These are phyloP conservation scores for Carcinoscorpius rotundicauda DNA, from an alignment of 1,140 invertebrate species.

Conservation along the genomic window DNA sequence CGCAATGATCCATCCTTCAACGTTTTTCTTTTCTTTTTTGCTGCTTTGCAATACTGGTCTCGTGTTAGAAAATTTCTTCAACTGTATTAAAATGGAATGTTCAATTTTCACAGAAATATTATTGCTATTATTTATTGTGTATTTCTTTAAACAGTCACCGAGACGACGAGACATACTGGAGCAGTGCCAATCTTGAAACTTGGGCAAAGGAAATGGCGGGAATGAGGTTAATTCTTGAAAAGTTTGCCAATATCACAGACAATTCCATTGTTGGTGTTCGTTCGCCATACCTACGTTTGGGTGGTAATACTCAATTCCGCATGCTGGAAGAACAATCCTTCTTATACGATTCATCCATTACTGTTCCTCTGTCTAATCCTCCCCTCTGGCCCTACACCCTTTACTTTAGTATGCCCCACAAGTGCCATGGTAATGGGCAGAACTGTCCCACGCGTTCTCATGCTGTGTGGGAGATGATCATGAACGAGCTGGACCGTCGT, in stretches of 20 bases:
- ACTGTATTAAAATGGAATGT: neutral
- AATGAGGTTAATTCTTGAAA: slow-evolving; percentile 82
- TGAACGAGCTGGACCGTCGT: slow-evolving; percentile 85
- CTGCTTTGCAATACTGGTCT: neutral
- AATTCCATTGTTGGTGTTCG: slow-evolving; percentile 88
- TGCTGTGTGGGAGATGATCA: slow-evolving; percentile 96
- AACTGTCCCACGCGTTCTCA: slow-evolving; percentile 78
- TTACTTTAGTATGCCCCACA: slow-evolving; percentile 92
- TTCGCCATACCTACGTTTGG: slow-evolving; percentile 81
- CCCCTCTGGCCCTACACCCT: slow-evolving; percentile 95
- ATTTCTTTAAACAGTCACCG: slow-evolving; percentile 52
- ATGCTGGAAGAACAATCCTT: slow-evolving; percentile 97
- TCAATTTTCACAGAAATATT: neutral
- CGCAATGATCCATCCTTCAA: no score
- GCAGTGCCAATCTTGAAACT: slow-evolving; percentile 78
- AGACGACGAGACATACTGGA: slow-evolving; percentile 87
- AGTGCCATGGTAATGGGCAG: slow-evolving; percentile 80
- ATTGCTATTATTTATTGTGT: no score
- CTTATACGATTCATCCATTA: slow-evolving; percentile 90
- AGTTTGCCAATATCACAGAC: slow-evolving; percentile 83
- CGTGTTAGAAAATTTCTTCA: neutral
- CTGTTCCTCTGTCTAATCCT: slow-evolving; percentile 77
- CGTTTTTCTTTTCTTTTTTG: neutral
- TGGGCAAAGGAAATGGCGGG: slow-evolving; percentile 96
- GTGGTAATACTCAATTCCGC: slow-evolving; percentile 91